A percentile compares a stretch with the other conserved stretches of the same genome.
These are phyloP conservation scores for Himantopus leucocephalus DNA, from an alignment of 2,113 vertebrate species.

Conservation along the genomic window DNA sequence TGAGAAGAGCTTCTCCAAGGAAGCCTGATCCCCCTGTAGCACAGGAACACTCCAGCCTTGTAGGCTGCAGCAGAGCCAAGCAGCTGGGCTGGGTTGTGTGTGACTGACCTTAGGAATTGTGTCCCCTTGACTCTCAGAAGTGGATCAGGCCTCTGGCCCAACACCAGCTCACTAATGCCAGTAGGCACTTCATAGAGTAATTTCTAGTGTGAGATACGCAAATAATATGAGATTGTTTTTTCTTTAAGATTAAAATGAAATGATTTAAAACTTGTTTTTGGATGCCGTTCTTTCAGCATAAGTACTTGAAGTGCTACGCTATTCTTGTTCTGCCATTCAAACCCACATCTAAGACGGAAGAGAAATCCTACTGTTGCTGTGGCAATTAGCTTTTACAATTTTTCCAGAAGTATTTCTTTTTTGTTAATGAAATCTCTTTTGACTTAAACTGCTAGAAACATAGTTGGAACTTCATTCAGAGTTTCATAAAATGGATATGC, in stretches of 20 bases:
- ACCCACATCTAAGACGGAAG: background rate
- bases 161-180: background rate
- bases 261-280: background rate
- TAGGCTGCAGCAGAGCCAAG: background rate
- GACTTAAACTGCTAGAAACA: background rate
- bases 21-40: background rate
- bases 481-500: background rate
- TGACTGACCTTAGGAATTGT: background rate
- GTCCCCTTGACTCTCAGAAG: background rate
- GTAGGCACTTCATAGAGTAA: background rate
- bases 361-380: constrained; percentile 5
- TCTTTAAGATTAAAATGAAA: background rate
- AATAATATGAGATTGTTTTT: background rate
- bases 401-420: background rate
- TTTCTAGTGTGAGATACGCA: background rate
- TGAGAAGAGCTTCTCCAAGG: background rate
- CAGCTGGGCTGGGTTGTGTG: background rate
- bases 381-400: constrained; percentile 18
- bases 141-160: background rate
- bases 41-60: background rate
- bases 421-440: background rate
- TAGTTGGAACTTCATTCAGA: background rate
- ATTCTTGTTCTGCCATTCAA: background rate
- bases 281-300: background rate
- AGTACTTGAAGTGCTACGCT: background rate